These are phyloP conservation scores for Cepaea nemoralis DNA, from an alignment of 1,140 invertebrate species.

Conservation along the genomic window DNA sequence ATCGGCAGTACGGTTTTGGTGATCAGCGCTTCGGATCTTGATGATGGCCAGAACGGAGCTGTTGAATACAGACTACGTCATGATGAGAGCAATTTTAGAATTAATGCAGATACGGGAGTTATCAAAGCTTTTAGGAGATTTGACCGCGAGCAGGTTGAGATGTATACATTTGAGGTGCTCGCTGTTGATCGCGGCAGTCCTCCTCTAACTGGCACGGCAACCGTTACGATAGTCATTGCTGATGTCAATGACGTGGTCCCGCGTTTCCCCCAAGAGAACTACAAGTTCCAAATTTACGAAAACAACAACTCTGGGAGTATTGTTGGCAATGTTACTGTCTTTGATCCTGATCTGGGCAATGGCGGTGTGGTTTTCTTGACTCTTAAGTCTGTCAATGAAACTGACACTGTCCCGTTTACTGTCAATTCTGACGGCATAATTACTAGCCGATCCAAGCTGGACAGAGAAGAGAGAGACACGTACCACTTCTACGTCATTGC, in stretches of 20 bases:
- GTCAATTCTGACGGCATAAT: conserved; percentile 34
- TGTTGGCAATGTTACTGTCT: conserved; percentile 45
- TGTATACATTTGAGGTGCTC: conserved; percentile 49
- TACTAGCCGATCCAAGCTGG: conserved; percentile 73
- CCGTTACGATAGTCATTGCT: conserved; percentile 49
- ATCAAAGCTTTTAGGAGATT: conserved; percentile 46
- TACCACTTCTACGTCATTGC: conserved; percentile 89
- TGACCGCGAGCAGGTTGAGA: conserved; percentile 48
- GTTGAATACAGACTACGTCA: conserved; percentile 47
- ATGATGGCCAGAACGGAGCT: conserved; percentile 47
- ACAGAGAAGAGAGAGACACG: conserved; percentile 83
- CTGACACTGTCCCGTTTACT: conserved; percentile 31
- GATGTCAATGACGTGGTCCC: conserved; percentile 60
- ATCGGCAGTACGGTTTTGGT: conserved; percentile 40
- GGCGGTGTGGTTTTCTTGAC: conserved; percentile 17
- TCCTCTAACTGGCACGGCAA: conserved; percentile 40
- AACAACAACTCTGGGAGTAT: conserved; percentile 40
- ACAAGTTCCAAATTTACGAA: conserved; percentile 48
- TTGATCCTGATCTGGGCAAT: conserved; percentile 41
- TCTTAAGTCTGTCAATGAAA: neutral
- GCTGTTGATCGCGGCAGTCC: conserved; percentile 54
- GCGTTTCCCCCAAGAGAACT: conserved; percentile 37
- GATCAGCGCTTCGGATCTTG: conserved; percentile 51
- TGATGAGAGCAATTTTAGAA: conserved; percentile 33
- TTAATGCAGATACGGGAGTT: conserved; percentile 35